Conservation (phyloP, 2,113 vertebrate species). For the Lagopus leucura region DNA sequence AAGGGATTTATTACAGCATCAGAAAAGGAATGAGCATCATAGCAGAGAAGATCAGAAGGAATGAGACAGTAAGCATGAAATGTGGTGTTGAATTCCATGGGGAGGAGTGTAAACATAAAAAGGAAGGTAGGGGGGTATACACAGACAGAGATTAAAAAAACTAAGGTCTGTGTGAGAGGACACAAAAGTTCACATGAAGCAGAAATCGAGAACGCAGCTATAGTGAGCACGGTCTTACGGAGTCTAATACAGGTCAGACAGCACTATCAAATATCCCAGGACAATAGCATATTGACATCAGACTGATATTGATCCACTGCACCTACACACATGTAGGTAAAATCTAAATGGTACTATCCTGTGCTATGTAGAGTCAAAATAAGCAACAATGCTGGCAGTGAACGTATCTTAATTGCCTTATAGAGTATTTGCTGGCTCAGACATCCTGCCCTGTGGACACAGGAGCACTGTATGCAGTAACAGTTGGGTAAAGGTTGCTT, state of each 20-base stretch:
- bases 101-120: not conserved
- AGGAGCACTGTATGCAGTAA: not conserved
- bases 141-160: not conserved
- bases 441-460: accelerated
- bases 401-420: not conserved
- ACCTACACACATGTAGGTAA: not conserved
- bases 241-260: not conserved
- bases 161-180: not conserved
- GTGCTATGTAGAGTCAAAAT: not conserved
- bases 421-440: not conserved
- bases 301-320: not conserved
- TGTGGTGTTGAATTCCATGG: not conserved
- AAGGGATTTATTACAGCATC: not conserved
- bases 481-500: not conserved
- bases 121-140: not conserved
- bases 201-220: not conserved
- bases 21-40: not conserved
- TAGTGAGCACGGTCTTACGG: not conserved
- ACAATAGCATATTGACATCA: not conserved
- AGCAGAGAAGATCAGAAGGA: not conserved
- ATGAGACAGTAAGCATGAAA: not conserved
- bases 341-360: not conserved
- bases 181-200: not conserved
- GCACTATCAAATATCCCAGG: not conserved
- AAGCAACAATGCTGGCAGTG: not conserved